Conservation (phyloP, 1,140 invertebrate species). For the Drosophila azteca region DNA sequence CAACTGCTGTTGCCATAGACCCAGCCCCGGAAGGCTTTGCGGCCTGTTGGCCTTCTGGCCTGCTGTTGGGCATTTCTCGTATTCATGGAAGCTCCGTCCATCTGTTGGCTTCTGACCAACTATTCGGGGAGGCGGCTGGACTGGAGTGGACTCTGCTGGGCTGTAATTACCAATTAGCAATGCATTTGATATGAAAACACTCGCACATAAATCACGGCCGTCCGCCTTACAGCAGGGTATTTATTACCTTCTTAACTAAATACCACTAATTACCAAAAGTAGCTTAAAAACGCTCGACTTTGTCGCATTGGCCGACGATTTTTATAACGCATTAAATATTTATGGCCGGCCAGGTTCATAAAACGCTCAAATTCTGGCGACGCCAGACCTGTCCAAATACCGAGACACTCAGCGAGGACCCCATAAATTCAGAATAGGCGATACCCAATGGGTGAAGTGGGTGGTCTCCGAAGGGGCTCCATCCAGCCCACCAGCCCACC, state of each 20-base stretch:
- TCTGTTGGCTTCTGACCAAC: slow-evolving; percentile 4
- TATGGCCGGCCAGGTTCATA: slow-evolving; percentile 66
- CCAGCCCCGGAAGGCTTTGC: not conserved
- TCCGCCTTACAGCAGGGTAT: slow-evolving; percentile 46
- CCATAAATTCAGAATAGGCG: slow-evolving; percentile 54
- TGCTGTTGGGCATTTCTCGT: too few species aligned
- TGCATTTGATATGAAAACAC: slow-evolving; percentile 45
- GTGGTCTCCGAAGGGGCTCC: not conserved
- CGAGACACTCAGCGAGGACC: slow-evolving; percentile 17
- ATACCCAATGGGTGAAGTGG: slow-evolving; percentile 44
- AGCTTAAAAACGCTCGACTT: slow-evolving; percentile 46
- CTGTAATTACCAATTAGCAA: slow-evolving; percentile 70
- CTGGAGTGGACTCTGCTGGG: too few species aligned
- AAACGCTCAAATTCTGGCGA: slow-evolving; percentile 44
- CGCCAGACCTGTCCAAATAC: slow-evolving; percentile 40
- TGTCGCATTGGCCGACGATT: slow-evolving; percentile 43
- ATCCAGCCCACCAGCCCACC: slow-evolving; percentile 4
- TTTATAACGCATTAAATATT: slow-evolving; percentile 78
- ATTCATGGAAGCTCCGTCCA: slow-evolving; percentile 12
- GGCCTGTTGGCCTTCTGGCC: not conserved
- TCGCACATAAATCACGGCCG: slow-evolving; percentile 58
- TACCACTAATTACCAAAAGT: slow-evolving; percentile 73
- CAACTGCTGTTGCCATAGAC: slow-evolving; percentile 12
- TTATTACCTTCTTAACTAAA: slow-evolving; percentile 77
- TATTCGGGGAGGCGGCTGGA: slow-evolving; percentile 10